Base-by-base conservation (phyloP, 2,113 vertebrate genomes). In the Hippocampus barbouri region DNA sequence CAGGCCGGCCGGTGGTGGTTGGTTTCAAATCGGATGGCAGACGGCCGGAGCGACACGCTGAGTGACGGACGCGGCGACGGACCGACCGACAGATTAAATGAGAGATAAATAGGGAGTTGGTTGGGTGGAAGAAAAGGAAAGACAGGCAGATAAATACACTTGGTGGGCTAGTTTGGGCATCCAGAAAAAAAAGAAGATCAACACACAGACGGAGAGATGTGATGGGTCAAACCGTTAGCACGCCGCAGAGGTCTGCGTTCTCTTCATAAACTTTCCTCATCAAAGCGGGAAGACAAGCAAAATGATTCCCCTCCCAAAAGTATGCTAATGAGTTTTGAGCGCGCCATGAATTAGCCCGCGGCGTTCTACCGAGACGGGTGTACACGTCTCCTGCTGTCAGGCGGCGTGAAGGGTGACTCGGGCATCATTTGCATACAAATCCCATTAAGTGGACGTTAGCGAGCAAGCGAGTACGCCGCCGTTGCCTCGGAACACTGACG, bases 391-490 rank as follows among this genome's bases (percentile, higher is more conserved):
- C 75, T 79, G 79, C 71, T 71, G 47, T 77, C 86, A 76, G 60
- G 71, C 66, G 75, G 77, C 70, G 78, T 78, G 75, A 77, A 77
- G 74, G 71, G 68, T 83, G 85, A 84, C 80, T 79, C 75, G 71
- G 70, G 68, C 47, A 71, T 78, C 15, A 83, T 88, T 84, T 81
- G 77, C 83, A 88, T 86, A 73, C 76, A 57, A 67, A 75, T 77
- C 74, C 76, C 79, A 79, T 81, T 84, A 77, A 68, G 79, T 15
- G 70, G 66, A 81, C 74, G 78, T 85, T 83, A 87, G 79, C 70
- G 11, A 25, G 72, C 49, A 70, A 76, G 69, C 56, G 68, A 74
- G 69, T 54, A 67, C 74, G 56, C 43, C 34, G 27, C 40, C 80
- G 83, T 79, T 79, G 77, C 78, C 74, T 76, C 75, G 79, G 64